phyloP scores from a whole-genome alignment of 2,888 invertebrate genomes.

The Oeneis ivallda region DNA sequence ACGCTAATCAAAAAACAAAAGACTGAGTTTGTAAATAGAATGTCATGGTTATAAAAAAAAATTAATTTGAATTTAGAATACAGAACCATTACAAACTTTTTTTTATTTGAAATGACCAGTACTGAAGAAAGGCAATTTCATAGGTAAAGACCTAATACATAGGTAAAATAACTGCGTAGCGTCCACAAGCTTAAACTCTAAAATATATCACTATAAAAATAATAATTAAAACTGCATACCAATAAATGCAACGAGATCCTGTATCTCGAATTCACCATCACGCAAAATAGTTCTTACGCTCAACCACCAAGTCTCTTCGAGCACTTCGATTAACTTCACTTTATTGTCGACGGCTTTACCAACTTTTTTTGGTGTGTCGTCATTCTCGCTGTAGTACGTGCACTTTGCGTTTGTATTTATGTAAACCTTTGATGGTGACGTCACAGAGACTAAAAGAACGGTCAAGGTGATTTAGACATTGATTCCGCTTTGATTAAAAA shows the following conservation, averaged over 20 bases:
- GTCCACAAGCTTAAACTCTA: background rate
- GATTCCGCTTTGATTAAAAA: constrained; percentile 29
- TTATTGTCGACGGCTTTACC: constrained; percentile 47
- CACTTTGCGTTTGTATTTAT: constrained; percentile 70
- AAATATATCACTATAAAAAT: background rate
- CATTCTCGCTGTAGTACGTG: constrained; percentile 73
- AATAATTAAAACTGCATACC: constrained; percentile 56
- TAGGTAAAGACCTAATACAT: too few species aligned
- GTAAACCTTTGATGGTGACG: constrained; percentile 81
- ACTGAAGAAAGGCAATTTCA: too few species aligned
- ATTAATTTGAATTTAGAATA: too few species aligned
- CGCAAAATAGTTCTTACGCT: constrained; percentile 67
- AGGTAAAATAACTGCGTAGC: too few species aligned
- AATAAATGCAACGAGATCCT: constrained; percentile 76
- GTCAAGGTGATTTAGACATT: constrained; percentile 50
- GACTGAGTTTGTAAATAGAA: too few species aligned
- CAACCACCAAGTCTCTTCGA: constrained; percentile 67
- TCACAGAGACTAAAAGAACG: constrained; percentile 75
- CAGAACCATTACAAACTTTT: too few species aligned
- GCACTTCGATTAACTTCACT: constrained; percentile 61
- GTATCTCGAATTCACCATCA: constrained; percentile 74
- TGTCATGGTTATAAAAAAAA: too few species aligned
- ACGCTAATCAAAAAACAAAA: too few species aligned
- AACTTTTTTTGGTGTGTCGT: constrained; percentile 54
- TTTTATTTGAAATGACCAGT: too few species aligned